Conservation (phyloP, 2,113 vertebrate genomes). For the Fregata magnificens region DNA sequence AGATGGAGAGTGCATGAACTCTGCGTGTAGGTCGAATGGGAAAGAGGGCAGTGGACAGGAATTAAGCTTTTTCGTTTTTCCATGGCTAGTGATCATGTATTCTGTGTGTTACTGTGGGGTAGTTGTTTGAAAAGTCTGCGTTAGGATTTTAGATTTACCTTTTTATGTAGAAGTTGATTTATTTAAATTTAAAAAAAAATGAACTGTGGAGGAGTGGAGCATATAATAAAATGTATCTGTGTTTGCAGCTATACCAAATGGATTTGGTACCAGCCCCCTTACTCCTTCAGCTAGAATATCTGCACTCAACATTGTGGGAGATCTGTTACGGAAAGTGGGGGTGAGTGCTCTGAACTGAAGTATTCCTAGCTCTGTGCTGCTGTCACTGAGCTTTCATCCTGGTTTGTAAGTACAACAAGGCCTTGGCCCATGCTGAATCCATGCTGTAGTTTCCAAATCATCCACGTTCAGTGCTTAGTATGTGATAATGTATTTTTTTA, state of each 20-base stretch:
- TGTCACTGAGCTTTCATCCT: neutral
- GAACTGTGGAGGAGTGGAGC: neutral
- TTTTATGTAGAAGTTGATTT: neutral
- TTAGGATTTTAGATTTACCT: neutral
- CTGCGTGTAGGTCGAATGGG: neutral
- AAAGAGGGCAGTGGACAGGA: neutral
- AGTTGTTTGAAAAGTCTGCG: neutral
- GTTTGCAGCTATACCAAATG: slow-evolving; percentile 87
- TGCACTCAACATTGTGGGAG: slow-evolving; percentile 97
- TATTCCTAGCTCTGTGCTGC: neutral
- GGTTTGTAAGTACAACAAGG: rapidly evolving
- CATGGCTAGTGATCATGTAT: neutral
- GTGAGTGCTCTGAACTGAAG: slow-evolving; percentile 71
- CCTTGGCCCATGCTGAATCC: neutral
- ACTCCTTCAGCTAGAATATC: slow-evolving; percentile 97
- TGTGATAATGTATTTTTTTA: too few relatives aligned
- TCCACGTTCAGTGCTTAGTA: neutral
- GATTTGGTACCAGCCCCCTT: slow-evolving; percentile 89
- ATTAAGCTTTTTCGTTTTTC: neutral
- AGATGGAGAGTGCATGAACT: neutral
- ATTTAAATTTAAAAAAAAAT: neutral
- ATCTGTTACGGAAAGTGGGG: slow-evolving; percentile 97
- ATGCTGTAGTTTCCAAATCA: neutral
- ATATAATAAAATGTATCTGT: neutral
- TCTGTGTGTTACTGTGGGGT: neutral